Conservation (phyloP, 2,888 invertebrate genomes). For the Agapostemon virescens region DNA sequence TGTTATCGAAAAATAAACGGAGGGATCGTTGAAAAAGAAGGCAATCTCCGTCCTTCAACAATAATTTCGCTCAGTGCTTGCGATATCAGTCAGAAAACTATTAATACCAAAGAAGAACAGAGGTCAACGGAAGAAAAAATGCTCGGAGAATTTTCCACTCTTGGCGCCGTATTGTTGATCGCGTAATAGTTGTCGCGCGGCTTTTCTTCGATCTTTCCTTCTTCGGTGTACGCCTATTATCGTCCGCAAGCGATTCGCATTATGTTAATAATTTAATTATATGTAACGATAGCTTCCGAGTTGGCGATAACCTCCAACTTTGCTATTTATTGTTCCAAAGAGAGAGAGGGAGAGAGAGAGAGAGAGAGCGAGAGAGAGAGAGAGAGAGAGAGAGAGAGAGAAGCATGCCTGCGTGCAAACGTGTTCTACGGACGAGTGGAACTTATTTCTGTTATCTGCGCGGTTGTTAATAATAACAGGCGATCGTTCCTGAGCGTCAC, state of each 20-base stretch:
- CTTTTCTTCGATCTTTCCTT: slow-evolving; percentile 7
- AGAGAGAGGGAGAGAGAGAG: no score
- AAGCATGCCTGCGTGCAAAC: not conserved
- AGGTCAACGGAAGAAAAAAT: not conserved
- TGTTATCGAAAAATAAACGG: not conserved
- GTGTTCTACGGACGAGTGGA: not conserved
- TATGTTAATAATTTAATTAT: slow-evolving; percentile 14
- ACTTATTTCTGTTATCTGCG: slow-evolving; percentile 32
- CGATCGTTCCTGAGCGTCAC: slow-evolving; percentile 5
- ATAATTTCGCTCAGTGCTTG: not conserved
- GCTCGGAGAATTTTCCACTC: slow-evolving; percentile 36
- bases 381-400: no score
- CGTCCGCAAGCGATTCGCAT: slow-evolving; percentile 18
- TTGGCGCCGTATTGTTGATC: not conserved
- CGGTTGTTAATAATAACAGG: slow-evolving; percentile 39
- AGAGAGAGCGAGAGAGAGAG: no score
- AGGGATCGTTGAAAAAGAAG: not conserved
- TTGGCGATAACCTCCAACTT: slow-evolving; percentile 36
- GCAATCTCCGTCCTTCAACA: no score
- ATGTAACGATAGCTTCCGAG: slow-evolving; percentile 20
- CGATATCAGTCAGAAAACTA: not conserved
- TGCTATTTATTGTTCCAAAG: slow-evolving; percentile 37
- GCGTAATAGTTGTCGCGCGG: not conserved
- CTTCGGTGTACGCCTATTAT: not conserved
- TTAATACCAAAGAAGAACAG: not conserved